Conservation (phyloP, 2,113 vertebrate genomes). For the Rhabdornis inornatus region DNA sequence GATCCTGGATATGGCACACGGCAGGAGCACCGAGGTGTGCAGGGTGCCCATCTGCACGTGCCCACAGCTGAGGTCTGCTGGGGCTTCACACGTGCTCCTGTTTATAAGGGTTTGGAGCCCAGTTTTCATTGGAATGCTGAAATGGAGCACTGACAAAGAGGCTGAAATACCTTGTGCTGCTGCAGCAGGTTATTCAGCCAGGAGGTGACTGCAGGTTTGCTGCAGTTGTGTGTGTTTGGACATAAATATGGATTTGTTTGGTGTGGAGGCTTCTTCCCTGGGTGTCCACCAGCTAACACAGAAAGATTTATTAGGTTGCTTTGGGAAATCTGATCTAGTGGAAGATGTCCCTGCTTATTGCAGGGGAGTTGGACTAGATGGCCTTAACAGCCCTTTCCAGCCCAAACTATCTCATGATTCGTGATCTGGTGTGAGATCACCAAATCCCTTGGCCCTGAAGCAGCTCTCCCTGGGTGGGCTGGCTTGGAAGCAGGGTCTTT, state of each 20-base stretch:
- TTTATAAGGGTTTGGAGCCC: background rate
- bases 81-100: fast-evolving
- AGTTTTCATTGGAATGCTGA: background rate
- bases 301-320: background rate
- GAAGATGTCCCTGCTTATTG: background rate
- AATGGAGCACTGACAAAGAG: background rate
- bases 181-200: fast-evolving
- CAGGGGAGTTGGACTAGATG: background rate
- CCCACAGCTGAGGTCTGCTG: background rate
- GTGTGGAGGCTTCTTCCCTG: background rate
- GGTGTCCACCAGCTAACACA: background rate
- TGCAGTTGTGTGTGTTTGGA: background rate
- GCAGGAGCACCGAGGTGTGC: background rate
- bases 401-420: background rate
- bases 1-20: background rate
- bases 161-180: background rate
- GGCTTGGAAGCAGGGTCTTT: background rate
- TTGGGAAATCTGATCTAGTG: background rate
- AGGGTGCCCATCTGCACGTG: background rate
- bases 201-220: background rate
- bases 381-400: background rate
- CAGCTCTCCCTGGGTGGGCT: background rate
- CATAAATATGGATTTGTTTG: background rate
- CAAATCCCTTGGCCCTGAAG: background rate
- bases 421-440: background rate